These are phyloP conservation scores for Creontiades dilutus DNA, from an alignment of 2,888 invertebrate species.

Conservation along the genomic window DNA sequence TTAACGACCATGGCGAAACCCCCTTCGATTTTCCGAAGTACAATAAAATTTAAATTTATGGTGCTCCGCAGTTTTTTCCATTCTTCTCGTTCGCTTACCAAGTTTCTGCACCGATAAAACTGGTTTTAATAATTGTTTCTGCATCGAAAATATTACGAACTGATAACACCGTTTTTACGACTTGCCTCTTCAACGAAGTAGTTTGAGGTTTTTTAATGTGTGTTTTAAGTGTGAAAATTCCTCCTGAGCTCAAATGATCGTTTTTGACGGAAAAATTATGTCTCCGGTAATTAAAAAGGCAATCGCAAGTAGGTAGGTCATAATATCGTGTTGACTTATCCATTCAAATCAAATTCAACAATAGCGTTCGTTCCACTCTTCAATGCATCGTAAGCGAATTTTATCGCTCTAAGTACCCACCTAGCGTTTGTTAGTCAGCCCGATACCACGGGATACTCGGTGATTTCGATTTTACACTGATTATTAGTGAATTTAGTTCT, in stretches of 20 bases:
- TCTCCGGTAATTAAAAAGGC: not conserved
- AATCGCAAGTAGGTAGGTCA: not conserved
- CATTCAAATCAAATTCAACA: too few species aligned
- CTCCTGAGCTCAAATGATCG: not conserved
- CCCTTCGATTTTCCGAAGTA: not conserved
- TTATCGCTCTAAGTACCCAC: too few species aligned
- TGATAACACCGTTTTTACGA: not conserved
- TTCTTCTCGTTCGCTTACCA: not conserved
- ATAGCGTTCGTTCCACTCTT: too few species aligned
- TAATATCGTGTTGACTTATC: not conserved
- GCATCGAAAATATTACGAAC: constrained; percentile 4
- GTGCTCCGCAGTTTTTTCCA: not conserved
- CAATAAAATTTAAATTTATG: constrained; percentile 32
- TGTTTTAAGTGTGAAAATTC: constrained; percentile 22
- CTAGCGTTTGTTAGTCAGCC: too few species aligned
- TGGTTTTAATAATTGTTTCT: not conserved
- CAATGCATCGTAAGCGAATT: too few species aligned
- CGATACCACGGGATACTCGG: too few species aligned
- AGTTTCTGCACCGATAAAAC: not conserved
- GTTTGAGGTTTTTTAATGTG: constrained; percentile 7
- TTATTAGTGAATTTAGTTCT: too few species aligned
- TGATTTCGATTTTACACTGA: too few species aligned
- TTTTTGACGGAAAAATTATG: not conserved
- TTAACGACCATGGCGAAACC: constrained; percentile 5
- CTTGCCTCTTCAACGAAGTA: not conserved